These are phyloP conservation scores for Stictonetta naevosa DNA, from an alignment of 2,113 vertebrate genomes.

Conservation along the genomic window DNA sequence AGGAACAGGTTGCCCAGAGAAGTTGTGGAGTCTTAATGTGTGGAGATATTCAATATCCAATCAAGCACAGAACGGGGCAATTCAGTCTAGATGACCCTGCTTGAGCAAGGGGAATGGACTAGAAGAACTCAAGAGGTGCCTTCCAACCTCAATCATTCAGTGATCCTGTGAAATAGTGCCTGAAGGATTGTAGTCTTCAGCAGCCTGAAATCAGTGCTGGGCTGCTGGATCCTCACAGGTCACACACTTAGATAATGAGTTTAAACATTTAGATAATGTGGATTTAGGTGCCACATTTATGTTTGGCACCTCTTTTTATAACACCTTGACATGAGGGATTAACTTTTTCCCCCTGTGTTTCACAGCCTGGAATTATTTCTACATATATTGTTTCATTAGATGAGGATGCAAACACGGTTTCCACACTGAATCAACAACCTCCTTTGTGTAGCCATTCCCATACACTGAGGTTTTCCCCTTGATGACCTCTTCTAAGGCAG, in stretches of 20 bases:
- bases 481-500: background rate
- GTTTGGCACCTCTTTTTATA: background rate
- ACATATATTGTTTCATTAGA: background rate
- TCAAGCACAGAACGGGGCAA: background rate
- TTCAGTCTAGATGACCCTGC: background rate
- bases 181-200: background rate
- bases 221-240: background rate
- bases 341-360: background rate
- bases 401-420: background rate
- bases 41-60: background rate
- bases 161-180: background rate
- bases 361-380: background rate
- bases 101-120: background rate
- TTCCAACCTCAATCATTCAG: background rate
- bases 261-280: background rate
- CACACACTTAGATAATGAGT: background rate
- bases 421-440: background rate
- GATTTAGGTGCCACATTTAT: background rate
- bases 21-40: background rate
- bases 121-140: background rate
- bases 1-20: background rate
- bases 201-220: background rate
- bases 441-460: background rate
- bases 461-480: rapidly evolving
- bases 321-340: background rate